Evolutionary conservation across 2,113 vertebrate species (phyloP).

Genomic region (Hyla sarda): DNA sequence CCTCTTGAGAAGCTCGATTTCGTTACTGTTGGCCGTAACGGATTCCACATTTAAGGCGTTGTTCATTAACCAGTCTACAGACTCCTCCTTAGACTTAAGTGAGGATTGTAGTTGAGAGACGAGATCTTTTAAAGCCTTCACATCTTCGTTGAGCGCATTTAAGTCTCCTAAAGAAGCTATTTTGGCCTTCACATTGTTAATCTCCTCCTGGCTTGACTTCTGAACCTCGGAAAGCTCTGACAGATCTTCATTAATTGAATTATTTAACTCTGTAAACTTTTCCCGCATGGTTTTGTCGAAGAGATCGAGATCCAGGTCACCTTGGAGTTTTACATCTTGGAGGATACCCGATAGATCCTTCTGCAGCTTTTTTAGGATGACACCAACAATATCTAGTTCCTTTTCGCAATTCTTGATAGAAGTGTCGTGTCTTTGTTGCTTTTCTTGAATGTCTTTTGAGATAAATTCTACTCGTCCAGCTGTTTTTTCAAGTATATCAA

Average conservation of each 20-base stretch:
- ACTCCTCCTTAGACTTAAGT: conserved; percentile 71
- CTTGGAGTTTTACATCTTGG: conserved; percentile 87
- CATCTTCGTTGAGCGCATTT: conserved; percentile 72
- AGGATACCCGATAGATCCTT: conserved; percentile 88
- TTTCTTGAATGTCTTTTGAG: conserved; percentile 79
- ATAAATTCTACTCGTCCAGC: conserved; percentile 83
- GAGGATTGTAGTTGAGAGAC: conserved; percentile 78
- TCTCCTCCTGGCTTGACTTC: conserved; percentile 83
- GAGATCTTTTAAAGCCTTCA: conserved; percentile 74
- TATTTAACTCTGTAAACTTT: conserved; percentile 87
- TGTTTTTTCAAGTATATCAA: conserved; percentile 78
- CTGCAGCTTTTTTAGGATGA: conserved; percentile 92
- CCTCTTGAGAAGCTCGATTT: conserved; percentile 83
- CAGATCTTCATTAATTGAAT: conserved; percentile 88
- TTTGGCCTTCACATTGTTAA: conserved; percentile 81
- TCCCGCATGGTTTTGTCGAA: conserved; percentile 91
- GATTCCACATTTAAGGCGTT: conserved; percentile 82
- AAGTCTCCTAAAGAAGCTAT: conserved; percentile 76
- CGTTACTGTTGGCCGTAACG: conserved; percentile 87
- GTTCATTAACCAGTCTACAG: conserved; percentile 75
- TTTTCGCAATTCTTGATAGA: conserved; percentile 83
- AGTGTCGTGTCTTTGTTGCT: conserved; percentile 79
- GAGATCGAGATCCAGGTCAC: conserved; percentile 87
- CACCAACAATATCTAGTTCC: conserved; percentile 85
- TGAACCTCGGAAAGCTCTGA: conserved; percentile 87